Base-by-base conservation (phyloP, 2,113 vertebrate species). In the Vidua chalybeata region DNA sequence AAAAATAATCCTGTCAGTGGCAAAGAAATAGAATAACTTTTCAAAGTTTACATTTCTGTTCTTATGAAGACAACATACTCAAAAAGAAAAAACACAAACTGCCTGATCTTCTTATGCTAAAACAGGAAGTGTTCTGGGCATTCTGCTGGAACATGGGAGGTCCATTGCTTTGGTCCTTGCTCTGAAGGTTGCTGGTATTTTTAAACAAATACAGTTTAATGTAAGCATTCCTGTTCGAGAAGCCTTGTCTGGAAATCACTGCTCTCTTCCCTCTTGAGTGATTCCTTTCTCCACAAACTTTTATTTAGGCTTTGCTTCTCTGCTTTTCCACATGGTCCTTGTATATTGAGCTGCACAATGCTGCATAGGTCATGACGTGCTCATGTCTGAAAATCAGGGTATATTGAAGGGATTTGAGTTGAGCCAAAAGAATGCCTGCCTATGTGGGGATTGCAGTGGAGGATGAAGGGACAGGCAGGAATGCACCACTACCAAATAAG, bases 1-100 rank as follows among this genome's bases (percentile, higher is more conserved):
- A 85, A 89, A 97, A 88, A 89, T 84, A 84, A 33, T 96, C 62
- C 85, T 85, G 75, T 86, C 74, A 68, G 68, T 90, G 35, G 16
- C 63, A 90, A 97, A 90, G 55, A 56, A 92, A 91, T 72, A 54
- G 64, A 52, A 82, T 14, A 82, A 69, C 59, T 91, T 93, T 93
- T 90, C 39, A 81, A 92, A 92, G 69, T 90, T 93, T 94, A 56
- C 8, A 30, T 85, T 91, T 84, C 39, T 66, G 62, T 95, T 92
- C 54, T 54, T 93, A 82, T 31, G 66, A 96, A 89, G 75, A 62
- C 28, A 94, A 87, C n/a, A 66, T 55, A 24, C 69, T 93, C 83
- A 94, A 87, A 94, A 89, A 84, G 15, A 66, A 56, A 61, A 90
- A 84, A 3, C 14, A 89, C 58, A 59, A 62, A 58, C 30, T 2